Conservation (phyloP, 2,888 invertebrate genomes). For the Protodeltote pygarga region DNA sequence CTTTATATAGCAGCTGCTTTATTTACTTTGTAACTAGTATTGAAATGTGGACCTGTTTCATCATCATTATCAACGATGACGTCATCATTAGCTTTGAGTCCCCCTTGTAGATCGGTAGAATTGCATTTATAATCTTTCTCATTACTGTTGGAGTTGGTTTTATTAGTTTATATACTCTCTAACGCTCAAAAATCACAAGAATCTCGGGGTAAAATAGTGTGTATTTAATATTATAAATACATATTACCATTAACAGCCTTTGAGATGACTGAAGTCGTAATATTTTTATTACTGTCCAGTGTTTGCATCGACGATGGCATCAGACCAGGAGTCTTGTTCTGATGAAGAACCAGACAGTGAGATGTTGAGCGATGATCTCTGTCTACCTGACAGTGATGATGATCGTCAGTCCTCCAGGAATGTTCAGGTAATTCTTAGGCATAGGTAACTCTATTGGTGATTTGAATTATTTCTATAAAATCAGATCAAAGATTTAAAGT, state of each 20-base stretch:
- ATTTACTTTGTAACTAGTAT: slow-evolving; percentile 14
- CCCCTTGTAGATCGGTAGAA: too few relatives aligned
- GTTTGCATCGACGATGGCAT: slow-evolving; percentile 68
- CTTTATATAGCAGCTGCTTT: slow-evolving; percentile 50
- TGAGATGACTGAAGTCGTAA: not conserved
- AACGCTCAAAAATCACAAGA: too few relatives aligned
- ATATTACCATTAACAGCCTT: too few relatives aligned
- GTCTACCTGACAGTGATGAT: slow-evolving; percentile 92
- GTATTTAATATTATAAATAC: too few relatives aligned
- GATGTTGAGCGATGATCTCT: slow-evolving; percentile 91
- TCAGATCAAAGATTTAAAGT: too few relatives aligned
- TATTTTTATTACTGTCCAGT: slow-evolving; percentile 45
- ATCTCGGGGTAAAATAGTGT: too few relatives aligned
- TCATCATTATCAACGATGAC: slow-evolving; percentile 2
- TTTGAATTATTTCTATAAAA: too few relatives aligned
- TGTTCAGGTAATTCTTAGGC: slow-evolving; percentile 60
- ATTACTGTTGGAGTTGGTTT: too few relatives aligned
- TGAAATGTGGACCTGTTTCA: slow-evolving; percentile 20
- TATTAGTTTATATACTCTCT: too few relatives aligned
- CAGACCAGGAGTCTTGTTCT: slow-evolving; percentile 82
- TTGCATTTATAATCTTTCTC: too few relatives aligned
- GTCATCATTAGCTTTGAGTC: slow-evolving; percentile 1
- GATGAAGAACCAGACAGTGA: slow-evolving; percentile 85
- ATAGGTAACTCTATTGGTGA: too few relatives aligned
- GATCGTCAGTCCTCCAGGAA: slow-evolving; percentile 80